A percentile compares a stretch with the other conserved stretches of the same genome.
Evolutionary conservation across 2,888 invertebrate species (phyloP).

Genomic region (Andricus quercusramuli): DNA sequence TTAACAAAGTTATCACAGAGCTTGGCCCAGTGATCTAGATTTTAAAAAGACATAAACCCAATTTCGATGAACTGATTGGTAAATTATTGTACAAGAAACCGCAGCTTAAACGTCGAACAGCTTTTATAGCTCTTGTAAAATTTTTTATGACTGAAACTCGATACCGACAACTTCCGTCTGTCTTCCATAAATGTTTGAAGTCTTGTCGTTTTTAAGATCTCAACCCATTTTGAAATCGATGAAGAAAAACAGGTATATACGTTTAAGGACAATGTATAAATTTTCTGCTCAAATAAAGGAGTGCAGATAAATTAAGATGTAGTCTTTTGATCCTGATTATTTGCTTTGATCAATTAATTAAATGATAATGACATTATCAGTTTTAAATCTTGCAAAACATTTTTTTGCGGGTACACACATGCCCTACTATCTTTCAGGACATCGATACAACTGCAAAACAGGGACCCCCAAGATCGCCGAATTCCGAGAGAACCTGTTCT

Average conservation of each 20-base stretch:
- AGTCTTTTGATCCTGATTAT: not conserved
- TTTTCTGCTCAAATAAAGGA: not conserved
- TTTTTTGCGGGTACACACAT: not conserved
- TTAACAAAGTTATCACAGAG: not conserved
- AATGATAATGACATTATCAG: constrained; percentile 3
- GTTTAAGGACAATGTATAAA: not conserved
- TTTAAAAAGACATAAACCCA: constrained; percentile 34
- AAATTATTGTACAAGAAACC: constrained; percentile 31
- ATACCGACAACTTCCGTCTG: constrained; percentile 34
- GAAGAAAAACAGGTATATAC: not conserved
- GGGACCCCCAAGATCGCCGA: constrained; percentile 22
- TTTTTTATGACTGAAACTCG: constrained; percentile 27
- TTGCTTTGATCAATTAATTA: not conserved
- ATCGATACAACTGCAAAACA: constrained; percentile 12
- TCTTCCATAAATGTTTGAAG: constrained; percentile 19
- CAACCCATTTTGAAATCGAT: constrained; percentile 5
- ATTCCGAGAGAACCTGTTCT: constrained; percentile 32
- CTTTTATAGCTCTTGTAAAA: constrained; percentile 13
- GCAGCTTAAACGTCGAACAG: constrained; percentile 20
- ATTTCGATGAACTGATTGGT: constrained; percentile 6
- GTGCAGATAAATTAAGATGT: not conserved
- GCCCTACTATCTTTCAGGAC: not conserved
- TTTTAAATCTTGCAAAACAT: not conserved
- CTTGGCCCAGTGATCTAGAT: not conserved
- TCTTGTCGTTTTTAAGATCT: constrained; percentile 13